Evolutionary conservation across 2,888 invertebrate species (phyloP).

Genomic region (Bugula neritina): DNA sequence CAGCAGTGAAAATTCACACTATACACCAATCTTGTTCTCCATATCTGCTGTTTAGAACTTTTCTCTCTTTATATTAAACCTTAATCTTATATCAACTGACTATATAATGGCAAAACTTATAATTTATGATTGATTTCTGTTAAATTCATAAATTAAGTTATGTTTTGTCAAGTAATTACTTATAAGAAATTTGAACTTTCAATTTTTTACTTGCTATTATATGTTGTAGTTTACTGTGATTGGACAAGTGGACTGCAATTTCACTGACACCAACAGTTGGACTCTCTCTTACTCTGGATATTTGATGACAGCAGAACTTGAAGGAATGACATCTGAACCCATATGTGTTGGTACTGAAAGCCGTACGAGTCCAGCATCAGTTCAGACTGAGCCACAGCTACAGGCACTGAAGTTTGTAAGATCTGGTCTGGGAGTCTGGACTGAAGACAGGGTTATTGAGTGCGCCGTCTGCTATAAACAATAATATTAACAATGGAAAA

Average conservation of each 20-base stretch:
- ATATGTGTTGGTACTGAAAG: not conserved
- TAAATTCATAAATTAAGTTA: no score
- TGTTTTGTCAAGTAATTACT: no score
- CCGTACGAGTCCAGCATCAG: not conserved
- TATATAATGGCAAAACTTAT: no score
- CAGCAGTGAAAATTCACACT: no score
- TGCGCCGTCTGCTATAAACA: not conserved
- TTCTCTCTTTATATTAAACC: no score
- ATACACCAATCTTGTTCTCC: no score
- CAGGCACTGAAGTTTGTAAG: not conserved
- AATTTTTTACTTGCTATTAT: no score
- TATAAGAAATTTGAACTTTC: no score
- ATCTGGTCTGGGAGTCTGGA: not conserved
- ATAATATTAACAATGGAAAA: no score
- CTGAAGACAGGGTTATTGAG: not conserved
- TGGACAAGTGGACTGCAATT: not conserved
- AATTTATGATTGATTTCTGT: no score
- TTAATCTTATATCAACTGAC: no score
- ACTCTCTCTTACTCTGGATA: not conserved
- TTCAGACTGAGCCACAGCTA: not conserved
- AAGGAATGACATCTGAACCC: not conserved
- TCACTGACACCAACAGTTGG: not conserved
- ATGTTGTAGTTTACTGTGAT: not conserved
- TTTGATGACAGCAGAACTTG: not conserved
- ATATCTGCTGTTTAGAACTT: no score